Conservation (phyloP, 2,113 vertebrate genomes). For the Otolemur garnettii region DNA sequence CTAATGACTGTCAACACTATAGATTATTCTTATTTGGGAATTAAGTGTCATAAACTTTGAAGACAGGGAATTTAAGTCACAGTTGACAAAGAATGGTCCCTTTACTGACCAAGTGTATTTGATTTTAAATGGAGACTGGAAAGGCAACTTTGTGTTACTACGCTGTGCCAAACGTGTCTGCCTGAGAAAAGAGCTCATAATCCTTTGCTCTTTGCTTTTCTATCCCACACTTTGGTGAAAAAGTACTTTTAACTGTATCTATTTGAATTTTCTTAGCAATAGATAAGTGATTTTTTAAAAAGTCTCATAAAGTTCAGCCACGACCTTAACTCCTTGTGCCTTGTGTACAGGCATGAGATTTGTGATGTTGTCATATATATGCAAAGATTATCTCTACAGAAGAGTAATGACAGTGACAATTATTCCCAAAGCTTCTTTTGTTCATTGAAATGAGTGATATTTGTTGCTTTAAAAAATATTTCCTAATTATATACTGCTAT, state of each 20-base stretch:
- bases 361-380: background rate
- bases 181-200: slow-evolving; percentile 1
- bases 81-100: background rate
- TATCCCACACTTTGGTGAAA: background rate
- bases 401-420: background rate
- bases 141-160: slow-evolving; percentile 1
- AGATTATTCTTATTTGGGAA: slow-evolving; percentile 41
- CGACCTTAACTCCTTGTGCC: slow-evolving; percentile 59
- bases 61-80: slow-evolving; percentile 18
- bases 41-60: slow-evolving; percentile 61
- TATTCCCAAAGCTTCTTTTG: slow-evolving; percentile 68
- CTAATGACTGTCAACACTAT: background rate
- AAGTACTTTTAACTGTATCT: slow-evolving; percentile 52
- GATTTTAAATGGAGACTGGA: background rate
- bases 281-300: slow-evolving; percentile 46
- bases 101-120: background rate
- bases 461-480: slow-evolving; percentile 75
- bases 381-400: slow-evolving; percentile 22
- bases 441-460: slow-evolving; percentile 70
- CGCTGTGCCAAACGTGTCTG: slow-evolving; percentile 35
- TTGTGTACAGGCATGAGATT: slow-evolving; percentile 39
- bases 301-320: background rate
- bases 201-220: background rate
- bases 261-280: slow-evolving; percentile 48
- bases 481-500: slow-evolving; percentile 71